Evolutionary conservation across 2,888 invertebrate species (phyloP), one percentile per base, ranked within the genome.

Genomic region (Chrysolina oricalcia): DNA sequence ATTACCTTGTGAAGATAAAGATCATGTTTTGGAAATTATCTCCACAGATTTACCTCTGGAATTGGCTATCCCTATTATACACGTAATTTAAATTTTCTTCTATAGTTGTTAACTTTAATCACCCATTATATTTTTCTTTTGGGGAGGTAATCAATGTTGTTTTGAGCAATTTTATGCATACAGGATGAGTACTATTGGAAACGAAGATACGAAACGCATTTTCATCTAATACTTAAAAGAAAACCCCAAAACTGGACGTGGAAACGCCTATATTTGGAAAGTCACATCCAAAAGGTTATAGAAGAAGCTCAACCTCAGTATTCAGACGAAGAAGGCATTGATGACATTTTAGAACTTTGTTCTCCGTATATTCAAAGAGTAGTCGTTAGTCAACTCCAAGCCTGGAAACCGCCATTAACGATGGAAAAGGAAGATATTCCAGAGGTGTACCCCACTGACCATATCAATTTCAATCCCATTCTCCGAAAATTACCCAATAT

Each of bases 161-260:
- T 35, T 35, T 8, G 35, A 35, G 35, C 35, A 6, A 35, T 35
- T 35, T 35, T 35, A 8, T 35, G 35, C 35, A 35, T 79, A 11
- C 67, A 84, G 88, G 90, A 92, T 79, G 93, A 93, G 83, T 90
- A 91, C 85, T 94, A 93, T 86, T 94, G 94, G 93, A 89, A 91
- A 83, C 89, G 93, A 70, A 90, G 91, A 81, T 92, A 89, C 85
- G 72, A 75, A 2, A 84, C 83, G 23, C 83, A 86, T 46, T 89
- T 86, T 81, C 86, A 87, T 6, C 50, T 80, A 43, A 80, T 84
- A 43, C 83, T 80, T 5, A 80, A 82, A 53, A 80, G 81, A 5
- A 83, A 83, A 66, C 84, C 86, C 5, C 17, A 73, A 35, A 78
- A 81, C 10, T 87, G 87, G 86, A 87, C 85, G 4, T 89, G 89